Percentiles rank a stretch among this genome's conserved stretches.
Conservation (phyloP, 2,888 invertebrate species). For the Alviniconcha strummeri region DNA sequence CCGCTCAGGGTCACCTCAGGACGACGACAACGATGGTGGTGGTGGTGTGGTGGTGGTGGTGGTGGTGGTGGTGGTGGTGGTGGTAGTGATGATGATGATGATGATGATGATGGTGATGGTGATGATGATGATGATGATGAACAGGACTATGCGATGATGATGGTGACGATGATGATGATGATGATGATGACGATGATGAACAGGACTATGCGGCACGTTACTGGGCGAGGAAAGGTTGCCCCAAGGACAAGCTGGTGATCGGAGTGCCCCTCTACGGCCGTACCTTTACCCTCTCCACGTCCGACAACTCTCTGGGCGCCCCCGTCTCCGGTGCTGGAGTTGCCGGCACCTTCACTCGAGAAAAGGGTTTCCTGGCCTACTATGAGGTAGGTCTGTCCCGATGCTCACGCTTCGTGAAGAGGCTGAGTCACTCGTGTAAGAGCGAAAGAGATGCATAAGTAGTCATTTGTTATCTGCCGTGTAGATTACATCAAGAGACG, state of each 20-base stretch:
- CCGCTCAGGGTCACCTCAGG: too few species aligned
- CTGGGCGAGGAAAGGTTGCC: slow-evolving; percentile 84
- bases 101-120: too few species aligned
- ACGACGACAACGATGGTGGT: too few species aligned
- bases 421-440: neutral
- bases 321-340: slow-evolving; percentile 55
- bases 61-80: too few species aligned
- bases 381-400: slow-evolving; percentile 61
- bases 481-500: too few species aligned
- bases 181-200: too few species aligned
- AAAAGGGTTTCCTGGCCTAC: slow-evolving; percentile 66
- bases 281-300: slow-evolving; percentile 86
- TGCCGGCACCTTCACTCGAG: slow-evolving; percentile 62
- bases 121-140: too few species aligned
- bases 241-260: slow-evolving; percentile 91
- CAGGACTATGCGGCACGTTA: slow-evolving; percentile 66
- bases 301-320: slow-evolving; percentile 54
- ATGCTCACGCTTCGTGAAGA: too few species aligned
- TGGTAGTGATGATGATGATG: too few species aligned
- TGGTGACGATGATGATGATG: too few species aligned
- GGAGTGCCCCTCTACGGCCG: slow-evolving; percentile 94
- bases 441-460: neutral
- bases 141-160: slow-evolving; percentile 61
- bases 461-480: neutral
- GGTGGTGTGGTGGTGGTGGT: too few species aligned